These are phyloP conservation scores for Oncorhynchus mykiss DNA, from an alignment of 2,113 vertebrate species.

Conservation along the genomic window DNA sequence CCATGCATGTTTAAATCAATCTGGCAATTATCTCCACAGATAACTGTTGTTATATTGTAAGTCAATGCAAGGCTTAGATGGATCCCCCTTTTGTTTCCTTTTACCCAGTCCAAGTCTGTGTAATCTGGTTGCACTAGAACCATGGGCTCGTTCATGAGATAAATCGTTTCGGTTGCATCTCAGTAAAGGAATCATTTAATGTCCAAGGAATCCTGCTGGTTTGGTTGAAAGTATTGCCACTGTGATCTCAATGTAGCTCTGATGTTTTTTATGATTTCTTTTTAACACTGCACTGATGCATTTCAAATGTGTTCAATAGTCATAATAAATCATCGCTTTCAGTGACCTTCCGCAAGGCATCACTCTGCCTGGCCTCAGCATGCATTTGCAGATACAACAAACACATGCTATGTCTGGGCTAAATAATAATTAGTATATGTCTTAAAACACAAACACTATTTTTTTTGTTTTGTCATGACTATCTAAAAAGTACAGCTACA, in stretches of 20 bases:
- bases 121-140: constrained; percentile 65
- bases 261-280: constrained; percentile 52
- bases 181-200: constrained; percentile 57
- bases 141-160: constrained; percentile 55
- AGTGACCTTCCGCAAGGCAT: no score
- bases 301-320: constrained; percentile 16
- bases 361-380: no score
- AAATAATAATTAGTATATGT: no score
- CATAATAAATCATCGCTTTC: no score
- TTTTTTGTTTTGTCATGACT: no score
- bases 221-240: constrained; percentile 56
- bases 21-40: constrained; percentile 55
- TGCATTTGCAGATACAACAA: no score
- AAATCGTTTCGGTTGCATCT: constrained; percentile 70
- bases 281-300: constrained; percentile 20
- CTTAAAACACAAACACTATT: no score
- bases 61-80: constrained; percentile 21
- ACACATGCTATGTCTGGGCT: no score
- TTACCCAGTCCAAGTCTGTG: constrained; percentile 10
- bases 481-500: no score
- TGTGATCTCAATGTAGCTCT: constrained; percentile 49
- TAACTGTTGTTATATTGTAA: constrained; percentile 44
- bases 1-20: constrained; percentile 48
- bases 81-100: constrained; percentile 23
- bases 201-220: constrained; percentile 41